phyloP scores from a whole-genome alignment of 2,888 invertebrate species.

The Ommatoiulus sabulosus region DNA sequence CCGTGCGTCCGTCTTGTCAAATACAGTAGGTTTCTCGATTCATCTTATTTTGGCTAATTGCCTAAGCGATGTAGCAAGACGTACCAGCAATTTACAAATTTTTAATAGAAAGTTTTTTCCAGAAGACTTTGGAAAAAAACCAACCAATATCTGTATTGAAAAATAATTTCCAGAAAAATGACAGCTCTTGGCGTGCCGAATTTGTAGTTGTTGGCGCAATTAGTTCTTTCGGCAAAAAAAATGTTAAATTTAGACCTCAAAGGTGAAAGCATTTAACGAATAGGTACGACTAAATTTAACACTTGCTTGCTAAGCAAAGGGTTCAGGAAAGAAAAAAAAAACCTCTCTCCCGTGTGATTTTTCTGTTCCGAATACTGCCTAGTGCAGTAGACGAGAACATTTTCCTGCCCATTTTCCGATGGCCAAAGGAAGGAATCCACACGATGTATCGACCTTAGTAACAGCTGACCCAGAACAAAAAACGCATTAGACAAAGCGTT shows the following conservation, averaged over 20 bases:
- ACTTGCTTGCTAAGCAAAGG: conserved; percentile 19
- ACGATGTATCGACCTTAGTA: conserved; percentile 46
- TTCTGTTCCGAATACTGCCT: background rate
- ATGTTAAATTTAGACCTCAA: background rate
- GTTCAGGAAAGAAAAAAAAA: background rate
- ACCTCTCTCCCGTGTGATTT: background rate
- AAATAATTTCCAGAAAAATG: too few species aligned
- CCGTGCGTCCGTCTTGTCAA: too few species aligned
- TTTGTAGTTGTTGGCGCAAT: too few species aligned
- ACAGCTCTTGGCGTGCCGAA: too few species aligned
- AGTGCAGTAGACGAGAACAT: background rate
- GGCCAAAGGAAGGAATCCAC: background rate
- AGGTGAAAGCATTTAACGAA: background rate
- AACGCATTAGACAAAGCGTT: background rate
- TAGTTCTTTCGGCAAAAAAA: too few species aligned
- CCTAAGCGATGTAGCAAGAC: too few species aligned
- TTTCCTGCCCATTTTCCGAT: background rate
- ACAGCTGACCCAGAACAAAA: conserved; percentile 50
- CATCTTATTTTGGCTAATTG: too few species aligned
- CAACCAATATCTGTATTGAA: too few species aligned
- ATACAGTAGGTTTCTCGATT: too few species aligned
- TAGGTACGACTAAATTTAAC: conserved; percentile 35
- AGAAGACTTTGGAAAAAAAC: too few species aligned
- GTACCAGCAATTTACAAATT: too few species aligned
- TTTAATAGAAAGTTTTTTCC: too few species aligned